Evolutionary conservation across 2,888 invertebrate species (phyloP), one percentile per base, ranked within the genome.

Genomic region (Acronicta psi): DNA sequence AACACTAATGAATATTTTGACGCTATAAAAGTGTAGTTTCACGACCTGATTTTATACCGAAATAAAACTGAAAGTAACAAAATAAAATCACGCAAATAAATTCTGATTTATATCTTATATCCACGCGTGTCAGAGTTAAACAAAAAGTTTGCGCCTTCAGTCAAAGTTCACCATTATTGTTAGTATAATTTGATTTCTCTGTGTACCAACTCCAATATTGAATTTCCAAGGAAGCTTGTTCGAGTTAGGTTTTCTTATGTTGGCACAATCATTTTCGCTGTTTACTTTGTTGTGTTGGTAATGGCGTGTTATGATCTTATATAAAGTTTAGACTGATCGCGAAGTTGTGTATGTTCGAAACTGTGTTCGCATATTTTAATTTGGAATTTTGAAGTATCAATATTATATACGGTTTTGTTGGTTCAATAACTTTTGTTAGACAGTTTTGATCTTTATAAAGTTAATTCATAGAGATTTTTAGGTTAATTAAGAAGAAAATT

Each of bases 151-250:
- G 31, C 29, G 20, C 52, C 38, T 46, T 42, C 49, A 64, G 62
- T 59, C 65, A 64, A 81, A 83, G 70, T 83, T 79, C 50, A 25
- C 13, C 61, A 70, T 75, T 81, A 79, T 75, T 83, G 79, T 80
- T 73, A 61, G 76, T 75, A 75, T 84, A 84, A 84, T 84, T 84
- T 81, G 75, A 84, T 84, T 83, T 66, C 65, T 59, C 75, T 76
- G 73, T 74, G 75, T 78, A 75, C 75, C 66, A 83, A 84, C 72
- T 81, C 74, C 78, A 79, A 83, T 84, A 84, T 84, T 84, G 82
- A 81, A 79, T 82, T 83, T 81, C 74, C 68, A 69, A 74, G 61
- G 50, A 69, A 68, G 72, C 65, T 73, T 69, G 75, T 73, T 75
- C 71, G 34, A 61, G 62, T 76, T 64, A 64, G 65, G 56, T 73